Evolutionary conservation across 2,888 invertebrate species (phyloP), one percentile per base, ranked within the genome.

Genomic region (Euplagia quadripunctaria): DNA sequence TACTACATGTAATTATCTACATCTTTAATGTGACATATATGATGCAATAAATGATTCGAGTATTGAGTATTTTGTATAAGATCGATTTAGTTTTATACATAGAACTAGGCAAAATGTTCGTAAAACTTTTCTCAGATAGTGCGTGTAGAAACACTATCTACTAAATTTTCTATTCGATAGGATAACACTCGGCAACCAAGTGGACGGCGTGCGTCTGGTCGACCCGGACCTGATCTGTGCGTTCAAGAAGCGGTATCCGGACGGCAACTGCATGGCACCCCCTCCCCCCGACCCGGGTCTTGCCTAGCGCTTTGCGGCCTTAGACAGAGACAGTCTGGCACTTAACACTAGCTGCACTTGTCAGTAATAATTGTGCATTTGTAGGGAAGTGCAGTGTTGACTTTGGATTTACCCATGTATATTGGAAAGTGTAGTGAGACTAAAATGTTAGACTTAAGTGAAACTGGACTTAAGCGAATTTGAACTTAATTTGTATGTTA

Each of bases 171-270:
- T 31, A 31, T 31, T 31, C 31, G 31, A 1, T 87, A 97, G 97
- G 97, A 98, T 98, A 87, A 99, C 99, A 0, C 94, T 99, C 7
- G 99, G 99, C 0, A 99, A 99, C 95, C 99, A 99, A 94, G 97
- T 99, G 70, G 99, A 99, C 88, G 99, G 99, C 0, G 99, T 99
- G 1, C 97, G 98, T 69, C 94, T 99, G 0, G 98, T 99, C 1
- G 99, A 99, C 93, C 98, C 99, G 0, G 98, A 98, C 75, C 95
- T 99, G 14, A 98, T 99, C 72, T 97, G 97, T 74, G 97, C 98
- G 70, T 99, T 99, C 93, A 97, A 98, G 87, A 98, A 98, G 90
- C 96, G 98, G 61, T 99, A 99, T 92, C 99, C 99, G 0, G 99
- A 99, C 91, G 99, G 99, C 0, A 96, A 96, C 87, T 96, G 96